Conservation (phyloP, 2,113 vertebrate genomes). For the Rhadina sibilatrix region DNA sequence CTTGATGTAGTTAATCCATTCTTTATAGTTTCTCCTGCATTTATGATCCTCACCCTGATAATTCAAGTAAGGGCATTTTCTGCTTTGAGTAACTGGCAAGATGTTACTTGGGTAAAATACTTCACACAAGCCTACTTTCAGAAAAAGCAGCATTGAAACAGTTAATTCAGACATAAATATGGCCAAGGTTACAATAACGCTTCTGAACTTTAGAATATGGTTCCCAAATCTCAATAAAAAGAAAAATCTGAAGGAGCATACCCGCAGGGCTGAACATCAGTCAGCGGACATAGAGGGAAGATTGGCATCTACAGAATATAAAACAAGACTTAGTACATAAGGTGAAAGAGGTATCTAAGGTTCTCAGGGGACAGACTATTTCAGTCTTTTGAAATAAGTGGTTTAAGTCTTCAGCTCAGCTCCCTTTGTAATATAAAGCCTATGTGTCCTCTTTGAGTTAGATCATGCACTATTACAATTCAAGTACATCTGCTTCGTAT, state of each 20-base stretch:
- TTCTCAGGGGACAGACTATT: slow-evolving; percentile 35
- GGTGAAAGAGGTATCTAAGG: slow-evolving; percentile 15
- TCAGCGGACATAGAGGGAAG: neutral
- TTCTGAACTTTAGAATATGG: neutral
- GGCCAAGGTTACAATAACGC: neutral
- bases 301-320: slow-evolving; percentile 40
- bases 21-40: neutral
- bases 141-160: neutral
- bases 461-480: neutral
- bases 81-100: neutral
- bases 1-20: neutral
- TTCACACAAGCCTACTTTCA: neutral
- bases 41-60: neutral
- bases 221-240: neutral
- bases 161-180: neutral
- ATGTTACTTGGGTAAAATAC: neutral
- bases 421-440: slow-evolving; percentile 3
- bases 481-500: neutral
- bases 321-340: slow-evolving; percentile 48
- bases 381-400: slow-evolving; percentile 33
- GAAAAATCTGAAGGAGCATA: neutral
- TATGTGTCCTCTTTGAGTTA: neutral
- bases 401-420: slow-evolving; percentile 26
- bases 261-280: slow-evolving; percentile 30
- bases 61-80: neutral